These are phyloP conservation scores for Etheostoma perlongum DNA, from an alignment of 2,797 vertebrate genomes.

Conservation along the genomic window DNA sequence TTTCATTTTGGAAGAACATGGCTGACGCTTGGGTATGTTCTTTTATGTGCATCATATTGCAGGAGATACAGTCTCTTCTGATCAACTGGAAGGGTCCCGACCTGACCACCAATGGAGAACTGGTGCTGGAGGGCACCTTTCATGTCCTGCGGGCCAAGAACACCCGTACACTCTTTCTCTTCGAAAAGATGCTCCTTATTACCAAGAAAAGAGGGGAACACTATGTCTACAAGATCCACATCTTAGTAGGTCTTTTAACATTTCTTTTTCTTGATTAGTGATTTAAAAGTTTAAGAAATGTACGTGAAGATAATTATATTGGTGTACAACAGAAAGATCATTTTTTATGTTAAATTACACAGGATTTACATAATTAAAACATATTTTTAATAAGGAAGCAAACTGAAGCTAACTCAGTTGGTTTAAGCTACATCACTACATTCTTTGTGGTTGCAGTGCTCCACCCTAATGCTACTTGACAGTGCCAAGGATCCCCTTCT, in stretches of 20 bases:
- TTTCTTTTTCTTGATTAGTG: constrained; percentile 10
- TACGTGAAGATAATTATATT: neutral
- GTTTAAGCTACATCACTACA: constrained; percentile 9
- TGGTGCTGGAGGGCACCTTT: constrained; percentile 96
- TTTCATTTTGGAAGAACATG: constrained; percentile 14
- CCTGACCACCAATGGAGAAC: constrained; percentile 93
- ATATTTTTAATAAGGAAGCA: neutral
- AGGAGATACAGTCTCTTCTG: constrained; percentile 98
- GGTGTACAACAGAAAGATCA: neutral
- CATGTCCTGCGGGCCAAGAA: constrained; percentile 93
- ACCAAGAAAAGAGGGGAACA: constrained; percentile 95
- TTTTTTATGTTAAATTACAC: neutral
- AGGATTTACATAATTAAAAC: neutral
- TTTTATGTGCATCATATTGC: constrained; percentile 49
- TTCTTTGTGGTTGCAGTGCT: constrained; percentile 86
- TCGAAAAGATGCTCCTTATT: constrained; percentile 93
- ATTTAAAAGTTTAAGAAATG: constrained; percentile 3
- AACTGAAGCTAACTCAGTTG: neutral
- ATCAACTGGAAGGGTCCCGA: constrained; percentile 97
- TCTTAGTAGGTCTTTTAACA: constrained; percentile 84
- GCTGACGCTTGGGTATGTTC: neutral
- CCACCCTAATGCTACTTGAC: constrained; percentile 95
- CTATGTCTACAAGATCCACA: constrained; percentile 94
- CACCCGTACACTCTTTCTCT: constrained; percentile 94
- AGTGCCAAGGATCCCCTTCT: constrained; percentile 94